Evolutionary conservation across 2,888 invertebrate species (phyloP).

Genomic region (Stenotaenia linearis): DNA sequence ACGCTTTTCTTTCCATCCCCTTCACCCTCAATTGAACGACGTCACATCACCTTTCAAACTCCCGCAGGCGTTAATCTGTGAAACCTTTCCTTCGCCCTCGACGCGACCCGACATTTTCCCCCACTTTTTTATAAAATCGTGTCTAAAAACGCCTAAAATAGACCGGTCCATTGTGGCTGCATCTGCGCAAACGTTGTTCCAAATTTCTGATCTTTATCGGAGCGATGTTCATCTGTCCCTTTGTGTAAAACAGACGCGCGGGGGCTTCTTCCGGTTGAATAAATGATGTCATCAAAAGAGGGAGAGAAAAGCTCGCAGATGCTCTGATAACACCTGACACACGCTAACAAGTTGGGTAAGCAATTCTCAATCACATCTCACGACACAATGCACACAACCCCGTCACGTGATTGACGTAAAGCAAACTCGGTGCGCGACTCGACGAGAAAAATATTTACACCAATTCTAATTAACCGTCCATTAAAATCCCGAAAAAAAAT

Average conservation of each 20-base stretch:
- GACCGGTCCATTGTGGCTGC: not conserved
- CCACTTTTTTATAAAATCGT: not conserved
- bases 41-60: not conserved
- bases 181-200: not conserved
- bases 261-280: constrained; percentile 14
- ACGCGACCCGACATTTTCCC: not conserved
- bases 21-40: constrained; percentile 24
- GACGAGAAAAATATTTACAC: not conserved
- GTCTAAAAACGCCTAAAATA: not conserved
- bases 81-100: not conserved
- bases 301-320: constrained; percentile 11
- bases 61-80: constrained; percentile 6
- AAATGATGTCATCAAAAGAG: constrained; percentile 19
- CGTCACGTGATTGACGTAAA: not conserved
- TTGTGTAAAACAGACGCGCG: constrained; percentile 7
- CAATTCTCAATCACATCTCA: constrained; percentile 19
- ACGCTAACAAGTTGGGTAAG: constrained; percentile 19
- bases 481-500: not conserved
- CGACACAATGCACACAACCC: not conserved
- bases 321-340: constrained; percentile 15
- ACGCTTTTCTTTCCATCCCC: constrained; percentile 1
- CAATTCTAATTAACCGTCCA: not conserved
- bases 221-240: constrained; percentile 15
- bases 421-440: not conserved
- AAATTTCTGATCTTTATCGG: not conserved